Percentiles rank a stretch among this genome's conserved stretches.
Evolutionary conservation across 2,113 vertebrate genomes (phyloP).

Genomic region (Ivindomyrus marchei): DNA sequence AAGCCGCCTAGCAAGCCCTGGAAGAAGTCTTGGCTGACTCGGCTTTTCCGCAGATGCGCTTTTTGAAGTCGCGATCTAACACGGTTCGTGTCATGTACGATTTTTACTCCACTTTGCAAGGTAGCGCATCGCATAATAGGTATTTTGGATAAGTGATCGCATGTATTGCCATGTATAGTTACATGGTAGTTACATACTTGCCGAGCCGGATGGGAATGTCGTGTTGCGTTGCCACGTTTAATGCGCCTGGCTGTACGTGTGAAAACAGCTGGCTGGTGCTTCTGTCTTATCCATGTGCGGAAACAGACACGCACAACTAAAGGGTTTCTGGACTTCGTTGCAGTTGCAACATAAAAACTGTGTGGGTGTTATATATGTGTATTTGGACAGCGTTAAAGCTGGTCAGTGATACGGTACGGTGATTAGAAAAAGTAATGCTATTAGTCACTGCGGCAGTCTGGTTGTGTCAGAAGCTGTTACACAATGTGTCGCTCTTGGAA

Average conservation of each 20-base stretch:
- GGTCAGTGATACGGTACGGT: neutral
- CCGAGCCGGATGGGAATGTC: neutral
- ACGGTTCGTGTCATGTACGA: neutral
- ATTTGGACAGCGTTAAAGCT: neutral
- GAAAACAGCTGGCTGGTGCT: neutral
- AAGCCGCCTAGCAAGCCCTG: neutral
- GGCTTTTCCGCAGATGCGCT: neutral
- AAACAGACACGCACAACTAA: neutral
- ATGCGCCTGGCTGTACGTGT: neutral
- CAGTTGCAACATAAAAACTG: neutral
- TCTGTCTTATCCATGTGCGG: neutral
- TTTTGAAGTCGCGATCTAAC: neutral
- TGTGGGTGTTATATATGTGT: neutral
- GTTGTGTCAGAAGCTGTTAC: neutral
- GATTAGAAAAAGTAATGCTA: neutral
- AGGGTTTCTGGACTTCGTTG: neutral
- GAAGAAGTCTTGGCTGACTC: neutral
- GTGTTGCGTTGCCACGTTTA: neutral
- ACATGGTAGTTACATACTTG: neutral
- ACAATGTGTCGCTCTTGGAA: neutral
- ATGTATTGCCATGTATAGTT: neutral
- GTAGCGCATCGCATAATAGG: neutral
- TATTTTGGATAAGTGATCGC: neutral
- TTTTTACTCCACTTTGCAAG: neutral
- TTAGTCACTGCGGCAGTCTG: neutral